These are phyloP conservation scores for Osmoderma eremita DNA, from an alignment of 2,888 invertebrate genomes.

Conservation along the genomic window DNA sequence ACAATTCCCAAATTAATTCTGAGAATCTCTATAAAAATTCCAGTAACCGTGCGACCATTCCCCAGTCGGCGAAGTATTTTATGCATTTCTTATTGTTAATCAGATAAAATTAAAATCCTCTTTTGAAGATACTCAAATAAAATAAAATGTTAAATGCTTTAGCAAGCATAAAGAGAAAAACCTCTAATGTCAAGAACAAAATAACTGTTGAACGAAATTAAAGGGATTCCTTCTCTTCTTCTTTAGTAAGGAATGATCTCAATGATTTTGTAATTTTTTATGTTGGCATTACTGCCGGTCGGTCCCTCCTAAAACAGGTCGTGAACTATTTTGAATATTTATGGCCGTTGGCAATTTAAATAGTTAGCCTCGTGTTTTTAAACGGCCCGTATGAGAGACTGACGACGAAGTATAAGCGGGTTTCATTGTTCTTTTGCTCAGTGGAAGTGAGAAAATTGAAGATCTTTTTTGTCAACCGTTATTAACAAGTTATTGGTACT, in stretches of 20 bases:
- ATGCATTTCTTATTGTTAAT: too few species aligned
- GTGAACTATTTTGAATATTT: constrained; percentile 33
- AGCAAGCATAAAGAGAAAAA: background rate
- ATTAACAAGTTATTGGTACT: too few species aligned
- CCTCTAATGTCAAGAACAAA: constrained; percentile 22
- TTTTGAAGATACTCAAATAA: too few species aligned
- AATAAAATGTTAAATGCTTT: constrained; percentile 8
- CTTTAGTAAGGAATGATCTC: background rate
- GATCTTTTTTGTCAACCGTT: too few species aligned
- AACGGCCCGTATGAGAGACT: too few species aligned
- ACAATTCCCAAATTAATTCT: constrained; percentile 10
- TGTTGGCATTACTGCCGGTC: background rate
- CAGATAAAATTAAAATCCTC: too few species aligned
- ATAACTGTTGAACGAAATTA: constrained; percentile 2
- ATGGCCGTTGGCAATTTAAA: background rate
- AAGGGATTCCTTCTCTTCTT: constrained; percentile 1
- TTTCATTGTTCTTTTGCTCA: too few species aligned
- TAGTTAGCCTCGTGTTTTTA: background rate
- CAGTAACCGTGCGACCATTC: background rate
- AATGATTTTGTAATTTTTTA: constrained; percentile 4
- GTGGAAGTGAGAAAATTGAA: too few species aligned
- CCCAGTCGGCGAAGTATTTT: too few species aligned
- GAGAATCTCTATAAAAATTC: constrained; percentile 20
- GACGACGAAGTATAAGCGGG: too few species aligned
- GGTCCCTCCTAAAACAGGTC: constrained; percentile 12